A percentile compares a stretch with the other conserved stretches of the same genome.
phyloP scores from a whole-genome alignment of 1,140 invertebrate species.

The Drosophila arawakana region DNA sequence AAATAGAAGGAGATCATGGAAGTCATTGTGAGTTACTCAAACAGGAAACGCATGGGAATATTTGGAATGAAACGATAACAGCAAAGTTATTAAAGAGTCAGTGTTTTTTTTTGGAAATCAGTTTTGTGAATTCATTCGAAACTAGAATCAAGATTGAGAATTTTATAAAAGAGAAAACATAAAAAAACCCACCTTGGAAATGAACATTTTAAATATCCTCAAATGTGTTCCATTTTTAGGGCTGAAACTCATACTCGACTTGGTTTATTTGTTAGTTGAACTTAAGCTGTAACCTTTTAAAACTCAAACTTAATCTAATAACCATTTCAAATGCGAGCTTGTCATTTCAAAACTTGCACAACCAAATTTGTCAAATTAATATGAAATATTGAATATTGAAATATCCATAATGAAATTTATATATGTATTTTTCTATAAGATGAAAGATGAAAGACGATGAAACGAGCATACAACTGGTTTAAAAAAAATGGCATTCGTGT shows the following conservation, averaged over 20 bases:
- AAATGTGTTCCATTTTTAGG: slow-evolving; percentile 49
- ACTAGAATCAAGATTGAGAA: not conserved
- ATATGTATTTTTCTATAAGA: slow-evolving; percentile 50
- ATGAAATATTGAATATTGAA: not conserved
- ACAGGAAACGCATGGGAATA: not conserved
- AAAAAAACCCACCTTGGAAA: slow-evolving; percentile 37
- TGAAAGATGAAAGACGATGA: not conserved
- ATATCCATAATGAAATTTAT: slow-evolving; percentile 37
- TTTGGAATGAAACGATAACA: not conserved
- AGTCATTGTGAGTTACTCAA: slow-evolving; percentile 26
- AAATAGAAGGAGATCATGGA: slow-evolving; percentile 1
- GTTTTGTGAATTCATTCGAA: not conserved
- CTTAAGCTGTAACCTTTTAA: not conserved
- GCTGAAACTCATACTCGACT: slow-evolving; percentile 1
- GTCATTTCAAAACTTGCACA: slow-evolving; percentile 5
- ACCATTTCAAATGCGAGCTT: slow-evolving; percentile 28
- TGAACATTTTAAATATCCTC: slow-evolving; percentile 38
- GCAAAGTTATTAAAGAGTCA: not conserved
- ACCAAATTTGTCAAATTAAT: slow-evolving; percentile 38
- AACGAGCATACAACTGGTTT: slow-evolving; percentile 20
- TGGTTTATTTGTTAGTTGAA: slow-evolving; percentile 6
- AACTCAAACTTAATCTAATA: slow-evolving; percentile 13
- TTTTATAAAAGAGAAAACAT: not conserved
- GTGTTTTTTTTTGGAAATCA: not conserved
- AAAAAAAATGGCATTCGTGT: slow-evolving; percentile 52